Evolutionary conservation across 1,140 invertebrate genomes (phyloP).

Genomic region (Drosophila ambigua): DNA sequence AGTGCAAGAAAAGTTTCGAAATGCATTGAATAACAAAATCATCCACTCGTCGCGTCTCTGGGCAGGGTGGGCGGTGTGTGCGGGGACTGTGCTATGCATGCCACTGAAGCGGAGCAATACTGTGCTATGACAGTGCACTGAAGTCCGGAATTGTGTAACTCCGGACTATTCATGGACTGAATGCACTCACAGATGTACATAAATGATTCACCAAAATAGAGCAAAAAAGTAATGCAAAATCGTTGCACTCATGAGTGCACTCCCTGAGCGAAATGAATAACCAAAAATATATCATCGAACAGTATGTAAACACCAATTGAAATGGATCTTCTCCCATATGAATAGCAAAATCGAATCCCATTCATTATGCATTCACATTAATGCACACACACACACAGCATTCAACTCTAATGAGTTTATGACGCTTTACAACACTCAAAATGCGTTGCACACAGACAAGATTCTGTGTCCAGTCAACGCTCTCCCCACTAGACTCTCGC

Average conservation of each 20-base stretch:
- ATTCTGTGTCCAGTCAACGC: not conserved
- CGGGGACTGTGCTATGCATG: too few species aligned
- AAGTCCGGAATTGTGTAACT: too few species aligned
- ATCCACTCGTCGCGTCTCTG: constrained; percentile 16
- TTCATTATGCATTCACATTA: constrained; percentile 29
- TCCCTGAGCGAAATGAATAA: too few species aligned
- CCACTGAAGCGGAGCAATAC: too few species aligned
- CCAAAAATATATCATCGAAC: not conserved
- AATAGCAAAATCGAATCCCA: constrained; percentile 50
- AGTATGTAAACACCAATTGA: constrained; percentile 3
- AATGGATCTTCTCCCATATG: constrained; percentile 20
- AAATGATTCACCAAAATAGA: too few species aligned
- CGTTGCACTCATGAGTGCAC: too few species aligned
- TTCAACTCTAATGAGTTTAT: constrained; percentile 69
- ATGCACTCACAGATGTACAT: too few species aligned
- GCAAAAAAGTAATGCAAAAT: too few species aligned
- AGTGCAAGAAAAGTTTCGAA: constrained; percentile 59
- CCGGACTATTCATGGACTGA: too few species aligned
- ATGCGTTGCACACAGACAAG: constrained; percentile 41
- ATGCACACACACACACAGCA: constrained; percentile 37
- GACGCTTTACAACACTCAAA: constrained; percentile 53
- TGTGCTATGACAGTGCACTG: too few species aligned
- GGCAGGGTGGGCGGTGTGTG: too few species aligned
- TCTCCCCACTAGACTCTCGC: not conserved
- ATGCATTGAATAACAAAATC: constrained; percentile 46